Evolutionary conservation across 2,797 vertebrate genomes (phyloP).

Genomic region (Gymnocypris eckloni): DNA sequence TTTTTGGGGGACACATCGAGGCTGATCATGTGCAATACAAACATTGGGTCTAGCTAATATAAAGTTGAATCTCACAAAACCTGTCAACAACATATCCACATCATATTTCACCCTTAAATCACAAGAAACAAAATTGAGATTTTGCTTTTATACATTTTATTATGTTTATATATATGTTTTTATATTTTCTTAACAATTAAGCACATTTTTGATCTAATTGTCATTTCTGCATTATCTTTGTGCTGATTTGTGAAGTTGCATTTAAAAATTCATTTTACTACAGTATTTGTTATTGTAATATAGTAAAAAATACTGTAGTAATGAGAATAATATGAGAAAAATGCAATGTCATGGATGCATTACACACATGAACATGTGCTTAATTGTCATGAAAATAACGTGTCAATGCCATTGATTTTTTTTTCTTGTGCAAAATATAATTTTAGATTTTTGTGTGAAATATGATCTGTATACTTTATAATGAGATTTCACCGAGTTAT

Average conservation of each 20-base stretch:
- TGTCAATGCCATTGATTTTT: not conserved
- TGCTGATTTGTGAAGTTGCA: not conserved
- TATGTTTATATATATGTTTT: not conserved
- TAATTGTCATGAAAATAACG: not conserved
- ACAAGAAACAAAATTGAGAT: not conserved
- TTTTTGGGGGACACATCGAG: not conserved
- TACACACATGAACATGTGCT: not conserved
- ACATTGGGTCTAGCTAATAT: conserved; percentile 21
- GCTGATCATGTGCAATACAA: conserved; percentile 46
- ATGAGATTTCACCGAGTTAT: not conserved
- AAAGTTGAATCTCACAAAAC: conserved; percentile 8
- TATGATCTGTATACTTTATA: not conserved
- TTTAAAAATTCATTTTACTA: not conserved
- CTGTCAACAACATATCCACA: not conserved
- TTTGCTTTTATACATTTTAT: not conserved
- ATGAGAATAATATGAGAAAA: not conserved
- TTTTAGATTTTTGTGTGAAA: conserved; percentile 8
- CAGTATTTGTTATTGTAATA: not conserved
- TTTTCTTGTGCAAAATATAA: not conserved
- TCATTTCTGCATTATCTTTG: not conserved
- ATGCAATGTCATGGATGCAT: not conserved
- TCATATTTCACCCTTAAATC: not conserved
- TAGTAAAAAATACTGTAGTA: not conserved
- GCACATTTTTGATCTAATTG: not conserved
- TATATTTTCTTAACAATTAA: not conserved